Evolutionary conservation across 2,888 invertebrate species (phyloP), one percentile per base, ranked within the genome.

Genomic region (Ferdinandea cuprea): DNA sequence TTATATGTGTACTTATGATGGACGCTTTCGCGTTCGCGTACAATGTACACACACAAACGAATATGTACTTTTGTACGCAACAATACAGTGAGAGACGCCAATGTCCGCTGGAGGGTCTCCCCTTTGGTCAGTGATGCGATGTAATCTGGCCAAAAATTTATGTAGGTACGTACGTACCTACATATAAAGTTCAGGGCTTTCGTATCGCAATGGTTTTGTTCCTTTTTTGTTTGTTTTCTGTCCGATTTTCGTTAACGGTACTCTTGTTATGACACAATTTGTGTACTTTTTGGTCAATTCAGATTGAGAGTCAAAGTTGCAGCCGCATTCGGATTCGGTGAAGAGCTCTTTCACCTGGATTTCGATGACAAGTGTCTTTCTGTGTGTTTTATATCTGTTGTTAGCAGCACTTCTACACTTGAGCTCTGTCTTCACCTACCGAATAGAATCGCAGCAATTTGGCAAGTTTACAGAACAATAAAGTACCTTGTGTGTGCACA

Each of bases 1-100:
- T 81, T 81, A 72, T 81, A 61, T 81, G 81, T 77, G 81, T 81
- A 77, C 81, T 81, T 77, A 72, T 66, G 71, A 71, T 58, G 63
- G 63, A 63, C 61, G n/a, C n/a, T n/a, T n/a, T n/a, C n/a, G n/a
- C n/a, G n/a, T n/a, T n/a, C n/a, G n/a, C n/a, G 71, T 65, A 54
- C 54, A 15, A 48, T 21, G 40, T 37, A 28, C 32, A 11, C 17
- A 17, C 17, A 7, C n/a, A 28, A 17, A 13, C 11, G 25, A 9
- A n/a, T 17, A 19, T 3, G 35, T 68, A 42, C 52, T 61, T 63
- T 68, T 52, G 32, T 61, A 80, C 68, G 74, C 74, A 74, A 37
- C 54, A 44, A 28, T 11, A 37, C 54, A 44, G 28, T 11, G 21
- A 46, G 42, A 71, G 77, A 77, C 66, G 66, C 46, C 77, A 81